phyloP scores from a whole-genome alignment of 2,888 invertebrate genomes.

The Sicus ferrugineus region DNA sequence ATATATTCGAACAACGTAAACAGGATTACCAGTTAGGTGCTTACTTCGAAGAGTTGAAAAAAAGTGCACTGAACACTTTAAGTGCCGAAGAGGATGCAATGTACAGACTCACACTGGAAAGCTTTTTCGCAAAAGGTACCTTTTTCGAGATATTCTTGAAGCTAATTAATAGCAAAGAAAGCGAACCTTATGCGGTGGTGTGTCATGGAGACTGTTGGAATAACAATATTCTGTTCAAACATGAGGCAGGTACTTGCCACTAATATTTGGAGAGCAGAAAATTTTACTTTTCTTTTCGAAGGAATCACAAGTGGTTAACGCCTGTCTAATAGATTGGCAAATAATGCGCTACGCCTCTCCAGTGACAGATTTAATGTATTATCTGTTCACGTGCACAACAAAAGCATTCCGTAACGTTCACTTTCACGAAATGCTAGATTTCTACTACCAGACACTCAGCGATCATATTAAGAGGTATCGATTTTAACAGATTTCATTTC shows the following conservation, averaged over 20 bases:
- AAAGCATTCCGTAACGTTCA: constrained; percentile 49
- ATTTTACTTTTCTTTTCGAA: constrained; percentile 16
- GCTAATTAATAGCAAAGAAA: constrained; percentile 44
- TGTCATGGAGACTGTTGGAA: constrained; percentile 63
- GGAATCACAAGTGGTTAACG: constrained; percentile 44
- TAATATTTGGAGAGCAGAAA: not conserved
- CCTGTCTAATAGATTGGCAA: constrained; percentile 60
- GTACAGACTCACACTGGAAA: constrained; percentile 42
- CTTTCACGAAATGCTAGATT: constrained; percentile 49
- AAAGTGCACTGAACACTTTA: constrained; percentile 47
- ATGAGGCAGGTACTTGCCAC: constrained; percentile 35
- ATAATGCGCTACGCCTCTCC: constrained; percentile 58
- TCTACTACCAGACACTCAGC: constrained; percentile 50
- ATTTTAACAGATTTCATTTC: not conserved
- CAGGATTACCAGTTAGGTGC: constrained; percentile 45
- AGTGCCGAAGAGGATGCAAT: constrained; percentile 37
- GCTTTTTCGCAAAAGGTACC: constrained; percentile 43
- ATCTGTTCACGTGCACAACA: constrained; percentile 55
- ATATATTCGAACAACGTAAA: constrained; percentile 51
- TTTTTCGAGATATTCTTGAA: constrained; percentile 47
- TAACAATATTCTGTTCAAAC: constrained; percentile 58
- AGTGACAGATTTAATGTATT: constrained; percentile 56
- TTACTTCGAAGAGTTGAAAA: constrained; percentile 51
- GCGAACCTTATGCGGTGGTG: constrained; percentile 58
- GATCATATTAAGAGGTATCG: constrained; percentile 51